Evolutionary conservation across 2,888 invertebrate genomes (phyloP).

Genomic region (Deilephila elpenor): DNA sequence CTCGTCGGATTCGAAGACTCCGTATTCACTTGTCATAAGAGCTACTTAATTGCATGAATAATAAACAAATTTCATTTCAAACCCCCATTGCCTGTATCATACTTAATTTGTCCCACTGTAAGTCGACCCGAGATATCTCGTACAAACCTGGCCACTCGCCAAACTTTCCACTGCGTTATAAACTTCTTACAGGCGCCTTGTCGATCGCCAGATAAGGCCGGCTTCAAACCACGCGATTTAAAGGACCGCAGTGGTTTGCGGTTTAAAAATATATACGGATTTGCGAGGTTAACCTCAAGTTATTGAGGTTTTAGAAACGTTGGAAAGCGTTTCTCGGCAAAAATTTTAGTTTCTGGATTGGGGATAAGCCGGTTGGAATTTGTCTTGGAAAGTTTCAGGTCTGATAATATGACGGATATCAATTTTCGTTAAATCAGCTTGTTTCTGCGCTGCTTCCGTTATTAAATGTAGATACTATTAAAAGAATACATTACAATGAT

Average conservation of each 20-base stretch:
- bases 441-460: no score
- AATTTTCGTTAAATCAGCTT: no score
- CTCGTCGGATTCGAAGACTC: no score
- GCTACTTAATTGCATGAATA: no score
- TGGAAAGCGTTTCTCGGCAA: not conserved
- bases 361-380: not conserved
- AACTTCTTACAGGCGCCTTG: constrained; percentile 25
- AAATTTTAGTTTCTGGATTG: not conserved
- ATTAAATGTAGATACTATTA: no score
- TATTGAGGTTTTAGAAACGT: not conserved
- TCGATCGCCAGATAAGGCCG: constrained; percentile 17
- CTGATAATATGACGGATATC: no score
- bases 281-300: constrained; percentile 3
- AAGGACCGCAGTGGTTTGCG: not conserved
- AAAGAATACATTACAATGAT: no score
- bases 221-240: not conserved
- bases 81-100: not conserved
- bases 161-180: constrained; percentile 25
- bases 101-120: constrained; percentile 8
- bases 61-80: not conserved
- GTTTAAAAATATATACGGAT: constrained; percentile 11
- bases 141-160: constrained; percentile 16
- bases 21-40: no score
- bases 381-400: not conserved
- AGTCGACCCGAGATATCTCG: constrained; percentile 11